Evolutionary conservation across 2,797 vertebrate genomes (phyloP).

Genomic region (Semotilus atromaculatus): DNA sequence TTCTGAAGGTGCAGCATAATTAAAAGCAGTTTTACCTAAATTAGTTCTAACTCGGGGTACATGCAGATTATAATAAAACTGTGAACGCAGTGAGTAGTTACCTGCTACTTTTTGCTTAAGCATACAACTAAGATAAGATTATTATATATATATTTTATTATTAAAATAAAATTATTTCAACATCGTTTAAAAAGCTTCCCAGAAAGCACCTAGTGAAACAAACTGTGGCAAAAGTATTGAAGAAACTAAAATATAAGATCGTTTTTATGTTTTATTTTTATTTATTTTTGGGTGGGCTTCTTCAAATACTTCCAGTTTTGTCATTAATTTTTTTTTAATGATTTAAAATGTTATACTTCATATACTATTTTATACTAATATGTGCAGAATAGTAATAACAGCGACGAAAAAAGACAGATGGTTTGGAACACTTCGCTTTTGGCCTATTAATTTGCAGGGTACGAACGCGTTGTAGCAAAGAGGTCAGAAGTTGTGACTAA

Average conservation of each 20-base stretch:
- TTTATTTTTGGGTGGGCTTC: not conserved
- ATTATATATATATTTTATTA: too few species aligned
- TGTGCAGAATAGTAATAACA: not conserved
- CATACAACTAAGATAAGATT: too few species aligned
- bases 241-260: not conserved
- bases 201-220: not conserved
- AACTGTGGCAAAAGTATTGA: not conserved
- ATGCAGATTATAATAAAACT: too few species aligned
- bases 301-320: not conserved
- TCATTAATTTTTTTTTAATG: not conserved
- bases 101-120: too few species aligned
- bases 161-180: not conserved
- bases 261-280: not conserved
- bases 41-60: too few species aligned
- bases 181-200: too few species aligned
- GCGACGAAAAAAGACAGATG: not conserved
- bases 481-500: conserved; percentile 78
- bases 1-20: too few species aligned
- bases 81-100: too few species aligned
- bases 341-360: not conserved
- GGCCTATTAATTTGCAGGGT: conserved; percentile 56
- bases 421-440: conserved; percentile 5
- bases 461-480: conserved; percentile 73
- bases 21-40: too few species aligned
- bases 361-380: not conserved